Base-by-base conservation (phyloP, 1,140 invertebrate species). In the Phymorhynchus buccinoides region DNA sequence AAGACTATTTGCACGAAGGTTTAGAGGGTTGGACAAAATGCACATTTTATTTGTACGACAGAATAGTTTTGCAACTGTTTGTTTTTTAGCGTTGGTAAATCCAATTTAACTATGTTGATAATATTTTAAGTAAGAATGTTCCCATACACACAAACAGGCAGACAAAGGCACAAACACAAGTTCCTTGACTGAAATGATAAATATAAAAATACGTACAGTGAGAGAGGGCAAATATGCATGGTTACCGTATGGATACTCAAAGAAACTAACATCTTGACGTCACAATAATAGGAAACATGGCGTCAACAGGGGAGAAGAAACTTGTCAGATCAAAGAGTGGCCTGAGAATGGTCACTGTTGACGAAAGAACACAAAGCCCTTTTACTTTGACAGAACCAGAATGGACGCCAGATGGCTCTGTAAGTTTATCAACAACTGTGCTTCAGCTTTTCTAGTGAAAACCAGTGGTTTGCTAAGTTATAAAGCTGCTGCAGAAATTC, bases 261-360 rank as follows among this genome's bases (percentile, higher is more conserved):
- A 48, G 27, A 80, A 80, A 80, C 52, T 3, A 62, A 1, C 22
- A 3, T 41, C 39, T 62, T 83, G 66, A 71, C 75, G 66, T 85
- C 79, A 62, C 14, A 18, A 22, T 48, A 79, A 9, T 44, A 37
- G 30, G 32, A 68, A 87, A 88, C 56, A 91, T 91, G 90, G 90
- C 90, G 66, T 80, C 86, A 18, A 85, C 82, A 12, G 83, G 62
- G 2, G 86, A 90, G 73, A 91, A 91, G 84, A 89, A 88, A 82
- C 84, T 91, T 30, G 89, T 90, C 1, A 83, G 86, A 44, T 91
- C 91, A 4, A 91, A 90, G 85, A 91, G 91, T 85, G 91, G 91
- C 37, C 86, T 91, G 27, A 85, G 90, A 83, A 91, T 91, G 86
- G 86, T 91, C n/a, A 83, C 86, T 32, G 87, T 87, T 16, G 85